Evolutionary conservation across 2,797 vertebrate genomes (phyloP).

Genomic region (Pseudochirops corinnae): DNA sequence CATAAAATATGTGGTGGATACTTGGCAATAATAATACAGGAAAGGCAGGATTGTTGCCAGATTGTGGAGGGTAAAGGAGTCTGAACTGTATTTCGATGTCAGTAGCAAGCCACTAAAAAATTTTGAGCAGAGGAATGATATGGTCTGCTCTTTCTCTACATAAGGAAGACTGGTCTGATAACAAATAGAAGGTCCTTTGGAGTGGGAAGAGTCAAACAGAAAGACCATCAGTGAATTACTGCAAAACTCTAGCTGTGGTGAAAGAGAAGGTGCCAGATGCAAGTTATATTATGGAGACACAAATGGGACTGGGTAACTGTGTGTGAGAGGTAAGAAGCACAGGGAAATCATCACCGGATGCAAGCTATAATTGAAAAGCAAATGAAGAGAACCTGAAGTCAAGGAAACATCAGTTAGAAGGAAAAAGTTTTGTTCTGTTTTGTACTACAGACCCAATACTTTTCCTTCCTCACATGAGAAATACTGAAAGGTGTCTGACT

Average conservation of each 20-base stretch:
- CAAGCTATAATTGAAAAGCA: conserved; percentile 29
- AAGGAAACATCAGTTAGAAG: background rate
- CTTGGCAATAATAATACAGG: background rate
- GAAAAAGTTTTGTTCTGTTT: background rate
- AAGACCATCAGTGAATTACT: background rate
- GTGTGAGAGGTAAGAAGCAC: background rate
- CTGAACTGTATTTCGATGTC: background rate
- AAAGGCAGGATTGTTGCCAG: background rate
- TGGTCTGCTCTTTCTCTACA: background rate
- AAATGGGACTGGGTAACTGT: background rate
- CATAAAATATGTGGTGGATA: background rate
- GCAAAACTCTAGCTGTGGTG: background rate
- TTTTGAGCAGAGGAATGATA: background rate
- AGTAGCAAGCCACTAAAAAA: background rate
- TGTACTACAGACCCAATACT: background rate
- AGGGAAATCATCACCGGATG: background rate
- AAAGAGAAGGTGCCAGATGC: background rate
- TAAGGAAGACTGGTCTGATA: background rate
- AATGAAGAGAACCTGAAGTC: background rate
- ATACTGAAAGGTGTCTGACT: background rate
- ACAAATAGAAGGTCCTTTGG: background rate
- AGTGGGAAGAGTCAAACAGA: background rate
- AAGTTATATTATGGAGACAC: background rate
- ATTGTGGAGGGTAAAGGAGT: background rate
- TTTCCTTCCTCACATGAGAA: background rate